These are phyloP conservation scores for Paraescarpia echinospica DNA, from an alignment of 1,140 invertebrate species.

Conservation along the genomic window DNA sequence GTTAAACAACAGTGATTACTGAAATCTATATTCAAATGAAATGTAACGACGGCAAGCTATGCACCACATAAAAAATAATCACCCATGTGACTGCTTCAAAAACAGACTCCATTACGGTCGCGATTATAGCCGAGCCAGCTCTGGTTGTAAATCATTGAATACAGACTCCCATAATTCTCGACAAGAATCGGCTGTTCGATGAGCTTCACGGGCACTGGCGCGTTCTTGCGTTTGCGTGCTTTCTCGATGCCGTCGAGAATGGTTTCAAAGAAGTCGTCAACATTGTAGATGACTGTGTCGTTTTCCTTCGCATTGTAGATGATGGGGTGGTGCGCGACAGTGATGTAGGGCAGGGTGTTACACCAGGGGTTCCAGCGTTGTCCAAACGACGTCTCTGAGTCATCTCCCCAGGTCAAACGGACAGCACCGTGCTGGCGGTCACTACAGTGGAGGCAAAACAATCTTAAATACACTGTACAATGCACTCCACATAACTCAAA, in stretches of 20 bases:
- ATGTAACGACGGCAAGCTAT: not conserved
- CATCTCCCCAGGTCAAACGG: constrained; percentile 72
- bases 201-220: constrained; percentile 56
- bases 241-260: constrained; percentile 44
- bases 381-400: constrained; percentile 68
- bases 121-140: constrained; percentile 82
- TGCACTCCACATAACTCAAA: too few relatives aligned
- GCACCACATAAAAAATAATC: not conserved
- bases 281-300: constrained; percentile 54
- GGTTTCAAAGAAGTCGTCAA: constrained; percentile 55
- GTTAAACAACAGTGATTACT: not conserved
- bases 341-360: constrained; percentile 75
- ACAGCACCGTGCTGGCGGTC: constrained; percentile 71
- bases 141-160: constrained; percentile 80
- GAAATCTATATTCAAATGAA: not conserved
- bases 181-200: constrained; percentile 74
- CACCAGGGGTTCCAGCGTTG: constrained; percentile 85
- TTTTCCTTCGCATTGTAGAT: constrained; percentile 69
- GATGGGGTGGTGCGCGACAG: constrained; percentile 78
- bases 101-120: constrained; percentile 81
- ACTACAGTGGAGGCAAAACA: constrained; percentile 36
- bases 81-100: constrained; percentile 61
- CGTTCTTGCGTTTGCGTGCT: constrained; percentile 35
- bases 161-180: constrained; percentile 77
- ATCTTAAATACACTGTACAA: not conserved